Conservation (phyloP, 2,888 invertebrate species). For the Nomada lathburiana region DNA sequence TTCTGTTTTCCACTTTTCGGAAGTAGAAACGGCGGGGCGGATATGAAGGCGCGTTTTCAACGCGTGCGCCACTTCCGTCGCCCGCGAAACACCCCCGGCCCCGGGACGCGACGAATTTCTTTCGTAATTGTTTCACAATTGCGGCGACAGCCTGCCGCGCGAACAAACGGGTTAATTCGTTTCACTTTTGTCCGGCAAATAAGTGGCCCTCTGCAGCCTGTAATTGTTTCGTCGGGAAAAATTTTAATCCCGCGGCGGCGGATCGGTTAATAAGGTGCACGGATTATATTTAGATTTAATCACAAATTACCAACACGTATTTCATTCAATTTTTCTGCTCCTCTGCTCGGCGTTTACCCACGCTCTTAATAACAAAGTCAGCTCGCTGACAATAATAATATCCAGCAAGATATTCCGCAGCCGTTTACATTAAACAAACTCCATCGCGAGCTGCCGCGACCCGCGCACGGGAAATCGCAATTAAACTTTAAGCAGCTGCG, state of each 20-base stretch:
- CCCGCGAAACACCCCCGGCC: neutral
- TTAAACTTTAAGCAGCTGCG: constrained; percentile 18
- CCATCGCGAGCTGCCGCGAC: no score
- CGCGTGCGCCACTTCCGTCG: neutral
- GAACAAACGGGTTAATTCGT: constrained; percentile 14
- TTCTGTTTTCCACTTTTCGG: constrained; percentile 11
- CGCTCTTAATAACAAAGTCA: no score
- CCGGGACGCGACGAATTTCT: constrained; percentile 3
- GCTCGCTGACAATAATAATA: no score
- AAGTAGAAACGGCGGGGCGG: constrained; percentile 21
- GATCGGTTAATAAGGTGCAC: no score
- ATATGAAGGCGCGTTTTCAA: constrained; percentile 14
- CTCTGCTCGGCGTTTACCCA: no score
- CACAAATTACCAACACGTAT: no score
- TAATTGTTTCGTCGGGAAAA: neutral
- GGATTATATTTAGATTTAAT: no score
- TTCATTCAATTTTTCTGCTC: no score
- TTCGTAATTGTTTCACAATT: constrained; percentile 13
- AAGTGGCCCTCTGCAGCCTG: no score
- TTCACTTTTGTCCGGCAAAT: neutral
- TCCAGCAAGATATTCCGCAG: no score
- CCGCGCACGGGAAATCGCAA: constrained; percentile 3
- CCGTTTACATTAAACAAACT: no score
- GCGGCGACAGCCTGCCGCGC: neutral
- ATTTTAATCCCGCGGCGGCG: neutral